A percentile compares a stretch with the other conserved stretches of the same genome.
These are phyloP conservation scores for Schrankia costaestrigalis DNA, from an alignment of 2,888 invertebrate genomes.

Conservation along the genomic window DNA sequence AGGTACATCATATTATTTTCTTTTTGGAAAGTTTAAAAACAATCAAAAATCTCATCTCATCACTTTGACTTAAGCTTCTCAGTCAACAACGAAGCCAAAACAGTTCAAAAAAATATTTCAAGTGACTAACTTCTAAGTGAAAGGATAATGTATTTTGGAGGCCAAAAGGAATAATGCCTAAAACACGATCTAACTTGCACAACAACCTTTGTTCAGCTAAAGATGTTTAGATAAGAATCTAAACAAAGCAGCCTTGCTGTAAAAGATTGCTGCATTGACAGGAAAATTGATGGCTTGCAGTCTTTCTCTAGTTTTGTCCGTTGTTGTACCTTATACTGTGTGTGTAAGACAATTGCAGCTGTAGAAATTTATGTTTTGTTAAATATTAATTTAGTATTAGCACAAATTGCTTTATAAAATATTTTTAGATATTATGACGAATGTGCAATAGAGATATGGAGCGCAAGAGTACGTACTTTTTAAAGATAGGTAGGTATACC, in stretches of 20 bases:
- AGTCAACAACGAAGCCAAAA: too few species aligned
- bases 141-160: slow-evolving; percentile 42
- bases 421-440: too few species aligned
- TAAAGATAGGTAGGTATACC: too few species aligned
- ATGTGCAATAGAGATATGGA: too few species aligned
- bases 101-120: too few species aligned
- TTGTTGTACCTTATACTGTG: background rate
- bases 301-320: slow-evolving; percentile 6
- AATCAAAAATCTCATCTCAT: slow-evolving; percentile 23
- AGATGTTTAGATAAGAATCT: slow-evolving; percentile 34
- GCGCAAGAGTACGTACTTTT: too few species aligned
- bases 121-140: slow-evolving; percentile 37
- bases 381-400: too few species aligned
- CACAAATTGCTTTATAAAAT: too few species aligned
- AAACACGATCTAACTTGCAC: slow-evolving; percentile 43
- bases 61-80: too few species aligned
- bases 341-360: background rate
- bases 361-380: background rate
- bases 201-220: slow-evolving; percentile 33
- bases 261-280: slow-evolving; percentile 23
- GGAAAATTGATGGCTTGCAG: slow-evolving; percentile 34
- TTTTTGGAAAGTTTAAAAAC: too few species aligned
- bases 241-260: slow-evolving; percentile 19
- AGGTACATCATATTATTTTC: too few species aligned
- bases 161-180: slow-evolving; percentile 42